Evolutionary conservation across 2,797 vertebrate species (phyloP).

Genomic region (Rhodeus uyekii): DNA sequence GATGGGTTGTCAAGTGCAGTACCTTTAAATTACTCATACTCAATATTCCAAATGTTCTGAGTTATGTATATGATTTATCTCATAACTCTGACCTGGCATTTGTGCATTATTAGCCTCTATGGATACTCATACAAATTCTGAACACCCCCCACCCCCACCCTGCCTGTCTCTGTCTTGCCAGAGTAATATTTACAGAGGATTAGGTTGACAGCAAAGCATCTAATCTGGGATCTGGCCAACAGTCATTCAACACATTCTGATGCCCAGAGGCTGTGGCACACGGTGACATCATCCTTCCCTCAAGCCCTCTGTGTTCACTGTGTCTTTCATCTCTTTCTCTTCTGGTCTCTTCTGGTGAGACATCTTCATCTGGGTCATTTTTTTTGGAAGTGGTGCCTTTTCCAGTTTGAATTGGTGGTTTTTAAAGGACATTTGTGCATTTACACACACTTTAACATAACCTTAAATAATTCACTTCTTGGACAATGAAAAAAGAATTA

Average conservation of each 20-base stretch:
- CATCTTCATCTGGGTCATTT: neutral
- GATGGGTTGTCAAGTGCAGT: neutral
- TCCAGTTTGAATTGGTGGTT: neutral
- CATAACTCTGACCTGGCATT: conserved; percentile 34
- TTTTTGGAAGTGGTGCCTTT: neutral
- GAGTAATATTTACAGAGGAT: conserved; percentile 66
- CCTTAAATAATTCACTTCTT: neutral
- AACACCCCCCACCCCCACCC: conserved; percentile 67
- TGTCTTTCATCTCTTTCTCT: conserved; percentile 41
- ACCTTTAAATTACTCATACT: neutral
- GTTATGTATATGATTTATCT: conserved; percentile 14
- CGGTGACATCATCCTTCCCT: conserved; percentile 27
- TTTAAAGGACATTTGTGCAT: neutral
- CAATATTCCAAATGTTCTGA: neutral
- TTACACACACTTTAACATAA: no score
- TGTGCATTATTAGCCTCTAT: conserved; percentile 52
- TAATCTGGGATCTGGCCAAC: conserved; percentile 60
- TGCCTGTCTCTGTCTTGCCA: conserved; percentile 63
- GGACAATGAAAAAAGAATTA: neutral
- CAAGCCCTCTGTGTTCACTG: conserved; percentile 24
- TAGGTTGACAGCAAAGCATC: conserved; percentile 73
- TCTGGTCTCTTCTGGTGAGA: conserved; percentile 33
- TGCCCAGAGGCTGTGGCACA: conserved; percentile 44
- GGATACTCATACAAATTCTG: conserved; percentile 63
- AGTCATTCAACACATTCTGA: conserved; percentile 46